Conservation (phyloP, 2,888 invertebrate species). For the Tortrix viridana region DNA sequence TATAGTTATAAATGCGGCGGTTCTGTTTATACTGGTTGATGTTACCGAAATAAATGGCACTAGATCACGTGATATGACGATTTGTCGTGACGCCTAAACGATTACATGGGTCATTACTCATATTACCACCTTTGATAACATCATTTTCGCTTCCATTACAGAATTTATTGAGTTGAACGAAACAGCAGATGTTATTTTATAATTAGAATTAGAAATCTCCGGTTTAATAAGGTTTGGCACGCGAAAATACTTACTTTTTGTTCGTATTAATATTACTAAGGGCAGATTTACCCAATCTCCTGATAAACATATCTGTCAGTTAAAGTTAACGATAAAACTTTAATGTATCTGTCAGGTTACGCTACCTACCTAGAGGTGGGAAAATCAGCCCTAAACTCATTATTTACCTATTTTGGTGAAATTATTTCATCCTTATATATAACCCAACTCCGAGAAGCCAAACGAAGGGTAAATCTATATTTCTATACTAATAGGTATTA, state of each 20-base stretch:
- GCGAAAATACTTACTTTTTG: not conserved
- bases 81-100: constrained; percentile 77
- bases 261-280: too few species aligned
- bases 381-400: too few species aligned
- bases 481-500: too few species aligned
- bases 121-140: constrained; percentile 80
- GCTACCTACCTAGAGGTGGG: too few species aligned
- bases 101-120: constrained; percentile 79
- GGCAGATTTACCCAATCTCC: too few species aligned
- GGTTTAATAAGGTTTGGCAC: constrained; percentile 21
- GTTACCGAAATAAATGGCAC: constrained; percentile 66
- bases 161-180: constrained; percentile 50
- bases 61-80: constrained; percentile 75
- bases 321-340: too few species aligned
- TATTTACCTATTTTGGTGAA: too few species aligned
- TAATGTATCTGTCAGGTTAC: too few species aligned
- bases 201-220: constrained; percentile 22
- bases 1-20: constrained; percentile 25
- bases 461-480: too few species aligned
- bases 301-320: too few species aligned
- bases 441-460: too few species aligned
- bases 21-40: constrained; percentile 44
- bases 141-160: constrained; percentile 65
- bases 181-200: constrained; percentile 42
- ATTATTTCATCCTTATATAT: too few species aligned